Conservation (phyloP, 2,888 invertebrate genomes). For the Pandemis cinnamomeana region DNA sequence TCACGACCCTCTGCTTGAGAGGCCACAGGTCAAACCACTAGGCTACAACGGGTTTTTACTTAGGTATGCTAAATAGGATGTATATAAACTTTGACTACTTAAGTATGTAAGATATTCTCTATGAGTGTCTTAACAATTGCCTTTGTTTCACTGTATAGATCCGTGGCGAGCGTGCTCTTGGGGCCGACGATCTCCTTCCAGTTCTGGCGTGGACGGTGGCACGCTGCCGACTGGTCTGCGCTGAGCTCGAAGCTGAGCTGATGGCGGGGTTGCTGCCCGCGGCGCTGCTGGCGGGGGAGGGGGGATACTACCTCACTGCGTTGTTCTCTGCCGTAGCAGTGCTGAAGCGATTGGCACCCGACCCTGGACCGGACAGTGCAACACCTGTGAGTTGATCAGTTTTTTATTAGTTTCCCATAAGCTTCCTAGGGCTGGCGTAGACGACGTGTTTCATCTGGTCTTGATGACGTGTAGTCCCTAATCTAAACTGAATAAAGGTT, state of each 20-base stretch:
- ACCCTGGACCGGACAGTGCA: constrained; percentile 66
- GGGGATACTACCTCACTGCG: constrained; percentile 97
- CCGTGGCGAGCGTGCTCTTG: constrained; percentile 88
- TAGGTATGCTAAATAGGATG: too few species aligned
- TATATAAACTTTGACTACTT: too few species aligned
- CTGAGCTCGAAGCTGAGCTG: constrained; percentile 97
- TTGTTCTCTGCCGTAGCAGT: constrained; percentile 96
- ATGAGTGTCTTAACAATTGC: neutral
- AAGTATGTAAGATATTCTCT: neutral
- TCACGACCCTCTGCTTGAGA: too few species aligned
- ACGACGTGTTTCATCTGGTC: neutral
- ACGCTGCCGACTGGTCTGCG: constrained; percentile 94
- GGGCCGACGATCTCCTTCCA: constrained; percentile 95
- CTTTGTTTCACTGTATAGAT: constrained; percentile 73
- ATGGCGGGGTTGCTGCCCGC: constrained; percentile 98
- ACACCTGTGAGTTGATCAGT: constrained; percentile 65
- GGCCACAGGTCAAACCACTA: too few species aligned
- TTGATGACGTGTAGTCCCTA: too few species aligned
- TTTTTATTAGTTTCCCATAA: too few species aligned
- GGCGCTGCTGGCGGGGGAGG: constrained; percentile 95
- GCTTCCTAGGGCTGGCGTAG: too few species aligned
- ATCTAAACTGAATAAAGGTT: too few species aligned
- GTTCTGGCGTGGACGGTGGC: constrained; percentile 96
- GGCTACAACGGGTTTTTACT: too few species aligned
- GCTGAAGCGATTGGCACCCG: constrained; percentile 88